These are phyloP conservation scores for Muscicapa adusta DNA, from an alignment of 2,113 vertebrate genomes.

Conservation along the genomic window DNA sequence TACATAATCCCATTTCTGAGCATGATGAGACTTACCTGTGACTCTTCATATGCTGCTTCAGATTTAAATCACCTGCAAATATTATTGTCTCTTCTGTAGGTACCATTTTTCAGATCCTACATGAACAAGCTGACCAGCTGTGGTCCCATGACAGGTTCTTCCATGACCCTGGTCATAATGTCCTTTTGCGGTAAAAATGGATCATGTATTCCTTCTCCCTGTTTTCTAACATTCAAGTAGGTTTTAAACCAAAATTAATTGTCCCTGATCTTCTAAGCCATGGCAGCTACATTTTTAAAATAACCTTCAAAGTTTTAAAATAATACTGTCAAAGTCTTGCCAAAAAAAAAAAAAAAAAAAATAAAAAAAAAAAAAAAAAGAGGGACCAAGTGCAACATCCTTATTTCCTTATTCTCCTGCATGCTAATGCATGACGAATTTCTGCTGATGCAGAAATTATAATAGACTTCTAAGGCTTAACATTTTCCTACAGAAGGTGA, in stretches of 20 bases:
- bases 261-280: background rate
- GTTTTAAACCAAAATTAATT: background rate
- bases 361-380: background rate
- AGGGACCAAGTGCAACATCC: background rate
- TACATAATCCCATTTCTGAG: background rate
- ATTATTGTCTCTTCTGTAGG: background rate
- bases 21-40: background rate
- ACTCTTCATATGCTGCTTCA: background rate
- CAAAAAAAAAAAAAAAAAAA: background rate
- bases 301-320: background rate
- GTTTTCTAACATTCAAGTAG: background rate
- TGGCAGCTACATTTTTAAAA: background rate
- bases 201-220: background rate
- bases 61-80: background rate
- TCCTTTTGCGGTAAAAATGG: background rate
- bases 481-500: background rate
- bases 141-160: background rate
- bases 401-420: background rate
- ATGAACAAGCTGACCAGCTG: background rate
- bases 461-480: background rate
- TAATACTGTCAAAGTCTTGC: background rate
- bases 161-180: background rate
- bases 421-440: background rate
- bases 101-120: background rate
- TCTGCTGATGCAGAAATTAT: background rate